phyloP scores from a whole-genome alignment of 2,797 vertebrate genomes.

The Arrhamphus sclerolepis region DNA sequence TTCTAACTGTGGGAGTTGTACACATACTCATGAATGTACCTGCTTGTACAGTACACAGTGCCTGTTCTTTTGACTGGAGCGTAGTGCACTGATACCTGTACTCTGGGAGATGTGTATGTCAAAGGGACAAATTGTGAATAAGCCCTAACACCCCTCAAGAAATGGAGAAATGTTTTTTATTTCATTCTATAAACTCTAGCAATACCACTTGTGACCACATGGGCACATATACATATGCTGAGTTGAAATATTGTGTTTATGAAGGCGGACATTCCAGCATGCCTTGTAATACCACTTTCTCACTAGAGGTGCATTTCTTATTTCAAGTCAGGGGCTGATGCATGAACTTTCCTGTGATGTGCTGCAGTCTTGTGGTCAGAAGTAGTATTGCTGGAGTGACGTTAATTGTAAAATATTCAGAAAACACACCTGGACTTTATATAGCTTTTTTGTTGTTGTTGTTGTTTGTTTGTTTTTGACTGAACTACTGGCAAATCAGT shows the following conservation, averaged over 20 bases:
- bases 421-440: constrained; percentile 84
- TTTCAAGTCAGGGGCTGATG: not conserved
- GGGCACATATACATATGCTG: too few species aligned
- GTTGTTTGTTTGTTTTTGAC: too few species aligned
- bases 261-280: too few species aligned
- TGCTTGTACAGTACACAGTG: constrained; percentile 86
- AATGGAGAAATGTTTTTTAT: constrained; percentile 81
- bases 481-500: constrained; percentile 85
- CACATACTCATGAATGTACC: constrained; percentile 77
- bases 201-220: too few species aligned
- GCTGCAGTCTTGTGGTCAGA: too few species aligned
- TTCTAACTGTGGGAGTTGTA: constrained; percentile 50
- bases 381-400: too few species aligned
- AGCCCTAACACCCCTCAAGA: constrained; percentile 42
- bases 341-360: too few species aligned
- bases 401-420: constrained; percentile 84
- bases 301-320: not conserved
- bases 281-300: not conserved
- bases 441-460: constrained; percentile 4
- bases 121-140: constrained; percentile 80
- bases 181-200: constrained; percentile 62
- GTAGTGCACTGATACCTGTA: constrained; percentile 83
- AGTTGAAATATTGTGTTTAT: too few species aligned
- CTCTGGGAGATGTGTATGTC: constrained; percentile 88
- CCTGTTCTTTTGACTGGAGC: constrained; percentile 91